Conservation (phyloP, 37 sponge, comb jelly and placozoan genomes). For the Amphimedon queenslandica region DNA sequence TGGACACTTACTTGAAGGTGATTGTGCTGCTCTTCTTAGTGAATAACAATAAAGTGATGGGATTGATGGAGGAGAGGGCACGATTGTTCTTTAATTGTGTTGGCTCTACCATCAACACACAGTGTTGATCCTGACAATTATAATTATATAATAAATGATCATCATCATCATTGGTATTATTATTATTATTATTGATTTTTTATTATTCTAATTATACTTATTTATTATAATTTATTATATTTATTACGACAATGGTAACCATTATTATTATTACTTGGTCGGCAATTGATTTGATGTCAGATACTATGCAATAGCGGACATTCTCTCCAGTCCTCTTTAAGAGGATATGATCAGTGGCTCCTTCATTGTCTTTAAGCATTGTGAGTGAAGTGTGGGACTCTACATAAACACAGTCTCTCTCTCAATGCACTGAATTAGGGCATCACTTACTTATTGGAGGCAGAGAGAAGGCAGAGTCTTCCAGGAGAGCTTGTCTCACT, state of each 20-base stretch:
- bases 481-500: constrained; percentile 9
- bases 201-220: no score
- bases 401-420: no score
- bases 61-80: constrained; percentile 2
- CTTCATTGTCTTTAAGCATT: not conserved
- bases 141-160: no score
- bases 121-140: constrained; percentile 26
- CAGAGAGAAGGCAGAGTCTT: not conserved
- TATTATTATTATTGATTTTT: no score
- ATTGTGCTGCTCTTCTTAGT: not conserved
- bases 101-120: constrained; percentile 16
- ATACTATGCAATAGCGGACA: not conserved
- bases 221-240: no score
- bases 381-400: no score
- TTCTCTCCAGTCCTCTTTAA: not conserved
- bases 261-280: not conserved
- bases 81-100: not conserved
- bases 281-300: not conserved
- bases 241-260: no score
- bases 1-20: no score
- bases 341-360: not conserved
- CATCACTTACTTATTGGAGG: not conserved
- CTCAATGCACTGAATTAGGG: no score
- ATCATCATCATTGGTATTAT: no score
- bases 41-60: constrained; percentile 16